Evolutionary conservation across 2,888 invertebrate species (phyloP).

Genomic region (Andrena haemorrhoa): DNA sequence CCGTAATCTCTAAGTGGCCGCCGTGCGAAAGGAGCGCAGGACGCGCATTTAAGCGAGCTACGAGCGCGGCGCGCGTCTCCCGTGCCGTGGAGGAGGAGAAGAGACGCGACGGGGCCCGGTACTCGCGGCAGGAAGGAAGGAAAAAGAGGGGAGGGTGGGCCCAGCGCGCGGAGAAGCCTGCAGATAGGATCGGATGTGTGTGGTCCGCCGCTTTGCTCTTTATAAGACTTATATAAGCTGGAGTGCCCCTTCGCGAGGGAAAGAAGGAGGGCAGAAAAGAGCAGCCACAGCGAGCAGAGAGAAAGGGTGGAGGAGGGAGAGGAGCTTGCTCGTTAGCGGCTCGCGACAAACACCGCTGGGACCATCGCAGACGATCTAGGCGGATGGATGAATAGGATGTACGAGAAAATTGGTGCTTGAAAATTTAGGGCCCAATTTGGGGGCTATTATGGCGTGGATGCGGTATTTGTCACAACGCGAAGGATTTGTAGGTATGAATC

Average conservation of each 20-base stretch:
- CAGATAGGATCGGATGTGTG: conserved; percentile 85
- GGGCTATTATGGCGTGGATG: too few species aligned
- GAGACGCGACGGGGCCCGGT: conserved; percentile 45
- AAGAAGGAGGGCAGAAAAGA: conserved; percentile 52
- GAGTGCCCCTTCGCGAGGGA: conserved; percentile 66
- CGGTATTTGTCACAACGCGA: too few species aligned
- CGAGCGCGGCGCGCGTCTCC: conserved; percentile 42
- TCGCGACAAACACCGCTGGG: conserved; percentile 83
- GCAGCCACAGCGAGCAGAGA: conserved; percentile 9
- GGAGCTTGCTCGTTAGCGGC: conserved; percentile 84
- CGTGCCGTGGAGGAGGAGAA: conserved; percentile 38
- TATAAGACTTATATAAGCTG: conserved; percentile 84
- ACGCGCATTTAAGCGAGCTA: conserved; percentile 50
- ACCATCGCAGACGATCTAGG: conserved; percentile 52
- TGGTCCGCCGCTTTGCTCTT: conserved; percentile 84
- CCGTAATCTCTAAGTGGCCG: conserved; percentile 54
- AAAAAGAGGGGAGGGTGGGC: conserved; percentile 62
- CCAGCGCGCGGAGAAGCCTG: conserved; percentile 69
- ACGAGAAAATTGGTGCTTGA: not conserved
- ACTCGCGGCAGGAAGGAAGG: conserved; percentile 51
- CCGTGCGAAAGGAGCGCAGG: conserved; percentile 57
- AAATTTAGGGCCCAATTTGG: too few species aligned
- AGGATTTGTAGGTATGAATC: too few species aligned
- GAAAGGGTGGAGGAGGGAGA: conserved; percentile 50
- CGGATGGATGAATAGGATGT: conserved; percentile 24